Base-by-base conservation (phyloP, 2,888 invertebrate genomes). In the Leptopilina drosophilae region DNA sequence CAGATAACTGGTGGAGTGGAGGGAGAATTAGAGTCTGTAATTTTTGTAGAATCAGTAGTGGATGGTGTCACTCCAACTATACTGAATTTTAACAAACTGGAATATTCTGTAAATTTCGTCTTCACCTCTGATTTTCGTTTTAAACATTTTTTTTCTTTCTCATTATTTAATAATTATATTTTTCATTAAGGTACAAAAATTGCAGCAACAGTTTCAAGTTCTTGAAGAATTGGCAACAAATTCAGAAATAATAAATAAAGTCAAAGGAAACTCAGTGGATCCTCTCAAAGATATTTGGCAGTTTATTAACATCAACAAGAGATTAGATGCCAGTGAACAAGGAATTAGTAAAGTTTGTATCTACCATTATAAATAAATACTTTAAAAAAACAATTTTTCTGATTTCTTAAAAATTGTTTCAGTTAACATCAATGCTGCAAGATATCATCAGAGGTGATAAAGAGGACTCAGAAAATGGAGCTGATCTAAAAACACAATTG, bases 271-370 rank as follows among this genome's bases (percentile, higher is more conserved):
- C 83, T 0, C 33, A 33, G 33, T 33, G 33, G 88, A 89, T 80
- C 93, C 93, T 0, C 91, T 94, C 33, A 93, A 93, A 14, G 95
- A 95, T 80, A 94, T 95, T 93, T 95, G 95, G 93, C 94, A 94
- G 82, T 93, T 94, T 20, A 90, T 95, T 78, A 94, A 94, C 83
- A 92, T 95, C 0, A 93, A 93, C 0, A 95, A 95, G 82, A 93
- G 95, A 56, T 88, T 95, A 80, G 95, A 95, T 69, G 95, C 94
- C 0, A 93, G 93, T 6, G 95, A 95, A 87, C 90, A 92, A 59
- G 94, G 94, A 26, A 93, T 95, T 75, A 91, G 92, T 20, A 95
- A 95, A 88, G 87, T 87, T 81, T 8, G 12, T 56, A 67, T 26
- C 12, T 12, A 64, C 5, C 42, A 42, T 42, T 42, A 8, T 42